A percentile compares a stretch with the other conserved stretches of the same genome.
Conservation (phyloP, 2,113 vertebrate genomes). For the Corydoras sp. region DNA sequence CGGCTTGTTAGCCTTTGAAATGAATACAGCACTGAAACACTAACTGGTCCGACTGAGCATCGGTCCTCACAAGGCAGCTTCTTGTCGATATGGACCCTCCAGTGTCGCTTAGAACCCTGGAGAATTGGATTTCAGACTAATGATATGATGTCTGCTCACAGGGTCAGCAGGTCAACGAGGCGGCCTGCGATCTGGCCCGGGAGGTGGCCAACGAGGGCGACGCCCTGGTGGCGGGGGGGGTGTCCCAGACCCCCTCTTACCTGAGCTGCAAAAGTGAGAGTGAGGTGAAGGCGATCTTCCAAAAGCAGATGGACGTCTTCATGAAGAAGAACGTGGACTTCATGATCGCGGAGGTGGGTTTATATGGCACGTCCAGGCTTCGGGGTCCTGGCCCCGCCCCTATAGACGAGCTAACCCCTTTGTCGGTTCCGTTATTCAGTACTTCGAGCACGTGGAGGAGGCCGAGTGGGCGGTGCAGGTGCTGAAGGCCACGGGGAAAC, state of each 20-base stretch:
- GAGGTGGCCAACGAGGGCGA: slow-evolving; percentile 86
- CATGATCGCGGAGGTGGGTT: slow-evolving; percentile 86
- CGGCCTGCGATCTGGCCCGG: slow-evolving; percentile 89
- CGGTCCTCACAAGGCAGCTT: no score
- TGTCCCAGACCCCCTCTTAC: slow-evolving; percentile 87
- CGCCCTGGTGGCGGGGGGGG: slow-evolving; percentile 92
- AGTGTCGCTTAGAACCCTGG: no score
- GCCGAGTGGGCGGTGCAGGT: slow-evolving; percentile 92
- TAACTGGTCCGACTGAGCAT: no score
- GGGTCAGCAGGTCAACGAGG: slow-evolving; percentile 89
- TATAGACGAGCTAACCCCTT: neutral
- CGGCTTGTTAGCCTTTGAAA: no score
- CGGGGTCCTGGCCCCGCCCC: no score
- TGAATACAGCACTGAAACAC: no score
- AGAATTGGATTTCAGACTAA: neutral
- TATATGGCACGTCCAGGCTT: neutral
- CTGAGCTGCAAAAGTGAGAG: slow-evolving; percentile 85
- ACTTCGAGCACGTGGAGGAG: slow-evolving; percentile 97
- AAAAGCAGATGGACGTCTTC: slow-evolving; percentile 84
- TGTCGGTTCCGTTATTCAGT: slow-evolving; percentile 64
- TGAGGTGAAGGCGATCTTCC: slow-evolving; percentile 83
- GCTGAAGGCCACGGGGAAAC: slow-evolving; percentile 79
- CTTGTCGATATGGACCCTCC: no score
- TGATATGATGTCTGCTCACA: slow-evolving; percentile 42
- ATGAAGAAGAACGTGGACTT: slow-evolving; percentile 88